These are phyloP conservation scores for Orthosia gothica DNA, from an alignment of 2,888 invertebrate species.

Conservation along the genomic window DNA sequence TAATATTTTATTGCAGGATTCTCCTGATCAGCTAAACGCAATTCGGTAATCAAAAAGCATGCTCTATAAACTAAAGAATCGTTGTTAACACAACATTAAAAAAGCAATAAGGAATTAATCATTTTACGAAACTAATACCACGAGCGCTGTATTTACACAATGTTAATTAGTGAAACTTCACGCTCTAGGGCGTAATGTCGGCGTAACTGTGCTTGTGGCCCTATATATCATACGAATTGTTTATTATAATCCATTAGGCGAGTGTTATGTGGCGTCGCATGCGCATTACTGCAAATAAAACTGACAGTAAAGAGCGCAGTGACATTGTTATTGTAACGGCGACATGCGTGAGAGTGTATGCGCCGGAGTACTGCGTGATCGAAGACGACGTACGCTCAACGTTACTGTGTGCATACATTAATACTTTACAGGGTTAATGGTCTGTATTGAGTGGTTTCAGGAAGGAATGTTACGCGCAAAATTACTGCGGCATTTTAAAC, in stretches of 20 bases:
- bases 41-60: constrained; percentile 17
- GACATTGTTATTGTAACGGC: constrained; percentile 55
- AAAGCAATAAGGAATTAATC: constrained; percentile 58
- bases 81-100: constrained; percentile 30
- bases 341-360: constrained; percentile 44
- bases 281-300: constrained; percentile 58
- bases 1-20: neutral
- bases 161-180: constrained; percentile 58
- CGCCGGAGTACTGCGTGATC: constrained; percentile 31
- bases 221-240: constrained; percentile 38
- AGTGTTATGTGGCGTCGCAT: constrained; percentile 39
- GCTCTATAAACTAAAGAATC: constrained; percentile 17
- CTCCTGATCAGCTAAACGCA: neutral
- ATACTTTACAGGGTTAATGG: constrained; percentile 43
- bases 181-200: constrained; percentile 43
- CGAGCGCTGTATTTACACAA: constrained; percentile 45
- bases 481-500: constrained; percentile 33
- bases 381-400: constrained; percentile 23
- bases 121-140: constrained; percentile 34
- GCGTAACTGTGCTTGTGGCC: constrained; percentile 35
- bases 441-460: constrained; percentile 47
- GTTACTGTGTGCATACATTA: constrained; percentile 42
- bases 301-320: constrained; percentile 56
- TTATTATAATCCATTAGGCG: constrained; percentile 49
- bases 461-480: constrained; percentile 32